Evolutionary conservation across 2,113 vertebrate genomes (phyloP).

Genomic region (Corvus cornix): DNA sequence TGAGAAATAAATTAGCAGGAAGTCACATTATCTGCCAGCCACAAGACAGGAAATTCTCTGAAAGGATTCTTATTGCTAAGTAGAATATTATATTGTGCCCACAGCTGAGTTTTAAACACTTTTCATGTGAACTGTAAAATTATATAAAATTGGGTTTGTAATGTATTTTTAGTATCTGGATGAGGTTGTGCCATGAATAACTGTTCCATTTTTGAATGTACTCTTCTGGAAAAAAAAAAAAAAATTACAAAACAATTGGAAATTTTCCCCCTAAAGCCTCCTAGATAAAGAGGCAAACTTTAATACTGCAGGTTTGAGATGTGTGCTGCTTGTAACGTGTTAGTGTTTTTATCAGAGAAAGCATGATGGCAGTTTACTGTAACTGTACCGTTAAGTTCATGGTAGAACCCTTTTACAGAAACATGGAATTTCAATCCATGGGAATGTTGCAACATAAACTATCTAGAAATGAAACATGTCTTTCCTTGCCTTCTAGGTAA

Average conservation of each 20-base stretch:
- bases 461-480: rapidly evolving
- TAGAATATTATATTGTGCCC: not conserved
- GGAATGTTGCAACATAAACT: not conserved
- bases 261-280: not conserved
- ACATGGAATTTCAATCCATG: rapidly evolving
- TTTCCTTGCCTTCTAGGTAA: not conserved
- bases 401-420: not conserved
- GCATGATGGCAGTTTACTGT: not conserved
- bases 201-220: not conserved
- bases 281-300: not conserved
- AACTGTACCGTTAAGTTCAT: not conserved
- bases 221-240: not conserved
- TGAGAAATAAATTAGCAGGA: not conserved
- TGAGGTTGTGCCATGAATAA: not conserved
- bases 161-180: not conserved
- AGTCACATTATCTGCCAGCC: not conserved
- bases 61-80: not conserved
- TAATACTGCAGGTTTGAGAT: not conserved
- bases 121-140: not conserved
- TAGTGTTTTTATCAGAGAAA: not conserved
- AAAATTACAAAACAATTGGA: not conserved
- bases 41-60: not conserved
- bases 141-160: not conserved
- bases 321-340: not conserved
- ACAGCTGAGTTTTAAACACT: not conserved